Evolutionary conservation across 2,797 vertebrate genomes (phyloP).

Genomic region (Coilia nasus): DNA sequence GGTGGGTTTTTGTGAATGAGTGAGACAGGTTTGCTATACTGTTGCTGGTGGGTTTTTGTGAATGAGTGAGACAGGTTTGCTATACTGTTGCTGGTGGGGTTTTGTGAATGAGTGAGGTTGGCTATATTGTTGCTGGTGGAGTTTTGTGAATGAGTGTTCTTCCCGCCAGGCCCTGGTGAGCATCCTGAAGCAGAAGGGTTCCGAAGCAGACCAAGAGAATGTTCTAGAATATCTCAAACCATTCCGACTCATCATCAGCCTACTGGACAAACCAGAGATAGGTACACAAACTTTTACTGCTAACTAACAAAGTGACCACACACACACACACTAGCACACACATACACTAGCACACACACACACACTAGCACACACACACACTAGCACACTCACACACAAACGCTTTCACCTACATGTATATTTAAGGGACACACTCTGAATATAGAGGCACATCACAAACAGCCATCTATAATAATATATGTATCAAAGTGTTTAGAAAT

Average conservation of each 20-base stretch:
- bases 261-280: constrained; percentile 96
- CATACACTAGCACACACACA: not conserved
- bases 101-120: no score
- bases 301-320: not conserved
- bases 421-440: no score
- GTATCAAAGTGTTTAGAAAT: no score
- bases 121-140: constrained; percentile 9
- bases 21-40: no score
- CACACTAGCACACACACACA: no score
- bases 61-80: no score
- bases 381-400: not conserved
- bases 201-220: constrained; percentile 84
- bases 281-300: constrained; percentile 68
- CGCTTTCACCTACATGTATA: no score
- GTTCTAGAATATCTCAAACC: constrained; percentile 85
- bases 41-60: no score
- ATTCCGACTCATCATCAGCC: constrained; percentile 91
- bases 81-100: no score
- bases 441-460: no score
- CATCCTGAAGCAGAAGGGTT: constrained; percentile 89
- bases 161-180: constrained; percentile 82
- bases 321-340: not conserved
- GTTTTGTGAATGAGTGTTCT: constrained; percentile 17
- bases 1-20: no score
- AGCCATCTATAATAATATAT: no score